Conservation (phyloP, 2,113 vertebrate genomes). For the Eudorcas thomsonii region DNA sequence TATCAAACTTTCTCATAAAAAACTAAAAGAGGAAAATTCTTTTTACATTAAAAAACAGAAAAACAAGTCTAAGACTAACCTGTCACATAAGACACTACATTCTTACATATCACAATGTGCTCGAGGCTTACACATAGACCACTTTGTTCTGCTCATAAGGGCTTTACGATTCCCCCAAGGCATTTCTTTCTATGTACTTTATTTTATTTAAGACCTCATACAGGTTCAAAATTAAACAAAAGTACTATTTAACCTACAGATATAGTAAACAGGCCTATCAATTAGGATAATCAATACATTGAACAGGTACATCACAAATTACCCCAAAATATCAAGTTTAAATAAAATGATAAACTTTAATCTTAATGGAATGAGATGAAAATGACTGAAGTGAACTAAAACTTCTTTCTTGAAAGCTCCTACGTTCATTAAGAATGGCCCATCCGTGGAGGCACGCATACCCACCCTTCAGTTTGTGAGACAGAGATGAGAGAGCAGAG, state of each 20-base stretch:
- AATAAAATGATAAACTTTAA: constrained; percentile 47
- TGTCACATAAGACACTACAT: not conserved
- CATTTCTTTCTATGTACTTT: not conserved
- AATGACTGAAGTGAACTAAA: constrained; percentile 59
- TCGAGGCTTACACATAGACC: not conserved
- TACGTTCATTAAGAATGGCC: constrained; percentile 66
- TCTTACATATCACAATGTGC: not conserved
- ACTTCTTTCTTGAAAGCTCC: constrained; percentile 1
- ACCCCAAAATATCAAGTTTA: constrained; percentile 7
- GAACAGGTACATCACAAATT: not conserved
- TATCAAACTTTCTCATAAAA: constrained; percentile 44
- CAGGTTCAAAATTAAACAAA: not conserved
- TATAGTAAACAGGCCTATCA: constrained; percentile 11
- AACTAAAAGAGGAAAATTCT: not conserved
- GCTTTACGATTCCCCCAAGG: not conserved
- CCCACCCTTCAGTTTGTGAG: constrained; percentile 98
- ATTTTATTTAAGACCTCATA: constrained; percentile 5
- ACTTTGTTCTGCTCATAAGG: not conserved
- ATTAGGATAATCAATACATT: constrained; percentile 8
- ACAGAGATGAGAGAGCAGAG: constrained; percentile 95
- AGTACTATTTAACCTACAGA: not conserved
- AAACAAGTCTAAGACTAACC: not conserved
- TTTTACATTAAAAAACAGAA: not conserved
- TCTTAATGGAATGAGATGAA: constrained; percentile 71
- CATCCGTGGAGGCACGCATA: constrained; percentile 83